Evolutionary conservation across 2,888 invertebrate genomes (phyloP).

Genomic region (Rhopalosiphum nymphaeae): DNA sequence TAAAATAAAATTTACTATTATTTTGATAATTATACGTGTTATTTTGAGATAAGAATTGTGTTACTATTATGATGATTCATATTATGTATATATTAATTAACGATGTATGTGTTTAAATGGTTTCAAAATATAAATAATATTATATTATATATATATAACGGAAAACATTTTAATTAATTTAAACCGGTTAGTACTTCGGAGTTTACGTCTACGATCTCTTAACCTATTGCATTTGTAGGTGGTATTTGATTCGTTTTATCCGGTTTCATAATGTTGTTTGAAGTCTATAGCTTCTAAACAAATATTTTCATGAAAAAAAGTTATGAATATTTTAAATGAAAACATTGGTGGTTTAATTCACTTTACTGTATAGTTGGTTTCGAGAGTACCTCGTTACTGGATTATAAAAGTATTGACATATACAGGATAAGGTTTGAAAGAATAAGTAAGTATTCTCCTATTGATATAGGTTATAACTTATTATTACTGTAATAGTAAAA

Average conservation of each 20-base stretch:
- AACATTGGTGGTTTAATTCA: too few relatives aligned
- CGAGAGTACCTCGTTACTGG: too few relatives aligned
- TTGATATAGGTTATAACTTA: too few relatives aligned
- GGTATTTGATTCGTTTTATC: background rate
- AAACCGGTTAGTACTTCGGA: background rate
- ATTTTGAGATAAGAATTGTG: background rate
- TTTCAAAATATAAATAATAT: background rate
- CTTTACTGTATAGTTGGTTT: too few relatives aligned
- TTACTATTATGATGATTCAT: background rate
- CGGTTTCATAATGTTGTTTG: background rate
- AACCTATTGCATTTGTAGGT: background rate
- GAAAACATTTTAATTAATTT: background rate
- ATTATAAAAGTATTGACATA: too few relatives aligned
- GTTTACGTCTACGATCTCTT: background rate
- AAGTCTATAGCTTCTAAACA: background rate
- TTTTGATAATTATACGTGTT: background rate
- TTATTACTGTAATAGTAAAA: too few relatives aligned
- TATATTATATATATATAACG: background rate
- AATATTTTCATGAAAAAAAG: background rate
- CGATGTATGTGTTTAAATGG: background rate
- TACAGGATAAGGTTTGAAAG: too few relatives aligned
- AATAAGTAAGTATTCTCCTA: too few relatives aligned
- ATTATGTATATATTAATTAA: background rate
- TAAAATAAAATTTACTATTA: background rate
- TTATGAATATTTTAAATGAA: background rate